These are phyloP conservation scores for Andrena marginata DNA, from an alignment of 2,888 invertebrate species.

Conservation along the genomic window DNA sequence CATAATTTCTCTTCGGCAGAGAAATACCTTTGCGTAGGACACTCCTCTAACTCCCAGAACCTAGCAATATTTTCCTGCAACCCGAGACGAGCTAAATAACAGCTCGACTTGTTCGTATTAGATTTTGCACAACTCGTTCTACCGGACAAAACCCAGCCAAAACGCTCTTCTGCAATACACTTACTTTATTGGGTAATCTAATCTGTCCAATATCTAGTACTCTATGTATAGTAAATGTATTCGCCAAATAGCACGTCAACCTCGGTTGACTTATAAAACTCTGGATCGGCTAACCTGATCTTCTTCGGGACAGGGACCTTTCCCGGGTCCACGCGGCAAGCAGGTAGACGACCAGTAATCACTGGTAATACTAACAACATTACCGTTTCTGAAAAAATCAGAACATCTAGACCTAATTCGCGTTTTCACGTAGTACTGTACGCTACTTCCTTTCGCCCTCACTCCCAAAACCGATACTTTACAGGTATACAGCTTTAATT, in stretches of 20 bases:
- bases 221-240: not conserved
- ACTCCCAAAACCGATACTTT: not conserved
- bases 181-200: not conserved
- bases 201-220: not conserved
- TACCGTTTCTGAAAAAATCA: not conserved
- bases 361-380: not conserved
- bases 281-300: slow-evolving; percentile 10
- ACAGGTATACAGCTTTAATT: not conserved
- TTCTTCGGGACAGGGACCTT: not conserved
- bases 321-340: not conserved
- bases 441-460: not conserved
- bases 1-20: not conserved
- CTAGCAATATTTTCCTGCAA: not conserved
- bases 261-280: not conserved
- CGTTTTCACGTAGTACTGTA: not conserved
- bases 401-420: not conserved
- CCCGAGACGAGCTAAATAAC: not conserved
- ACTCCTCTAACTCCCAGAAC: slow-evolving; percentile 12
- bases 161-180: slow-evolving; percentile 4
- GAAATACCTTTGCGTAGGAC: not conserved
- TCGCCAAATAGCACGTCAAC: not conserved
- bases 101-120: not conserved
- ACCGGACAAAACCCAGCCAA: slow-evolving; percentile 4
- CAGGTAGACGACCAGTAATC: not conserved
- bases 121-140: not conserved